Evolutionary conservation across 2,888 invertebrate species (phyloP).

Genomic region (Xestia ashworthii): DNA sequence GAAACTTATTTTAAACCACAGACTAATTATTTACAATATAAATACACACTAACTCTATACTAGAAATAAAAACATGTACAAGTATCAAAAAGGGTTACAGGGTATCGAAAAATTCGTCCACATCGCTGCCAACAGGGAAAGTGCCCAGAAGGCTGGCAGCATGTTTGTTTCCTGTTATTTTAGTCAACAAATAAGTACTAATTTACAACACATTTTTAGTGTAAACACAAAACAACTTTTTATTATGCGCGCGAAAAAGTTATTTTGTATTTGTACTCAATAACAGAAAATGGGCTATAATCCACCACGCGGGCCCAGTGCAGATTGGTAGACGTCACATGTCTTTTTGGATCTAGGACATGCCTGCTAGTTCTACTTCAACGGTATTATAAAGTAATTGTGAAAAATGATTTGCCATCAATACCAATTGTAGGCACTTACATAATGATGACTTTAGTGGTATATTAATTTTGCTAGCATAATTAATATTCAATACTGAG

Average conservation of each 20-base stretch:
- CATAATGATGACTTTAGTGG: not conserved
- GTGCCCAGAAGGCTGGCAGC: too few species aligned
- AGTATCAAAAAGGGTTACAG: too few species aligned
- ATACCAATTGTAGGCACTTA: not conserved
- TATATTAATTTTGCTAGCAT: not conserved
- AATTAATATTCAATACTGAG: not conserved
- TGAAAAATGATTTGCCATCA: not conserved
- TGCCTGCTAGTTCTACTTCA: not conserved
- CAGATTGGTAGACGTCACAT: not conserved
- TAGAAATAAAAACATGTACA: too few species aligned
- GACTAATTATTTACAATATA: too few species aligned
- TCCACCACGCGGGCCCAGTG: not conserved
- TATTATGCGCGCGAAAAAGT: too few species aligned
- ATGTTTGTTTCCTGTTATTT: not conserved
- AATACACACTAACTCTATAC: too few species aligned
- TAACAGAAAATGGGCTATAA: not conserved
- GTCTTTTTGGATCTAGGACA: not conserved
- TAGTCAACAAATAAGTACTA: not conserved
- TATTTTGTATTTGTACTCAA: too few species aligned
- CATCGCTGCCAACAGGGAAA: too few species aligned
- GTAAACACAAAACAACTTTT: too few species aligned
- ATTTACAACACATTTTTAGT: not conserved
- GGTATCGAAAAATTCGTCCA: too few species aligned
- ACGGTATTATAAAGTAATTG: not conserved
- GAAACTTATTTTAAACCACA: too few species aligned